phyloP scores from a whole-genome alignment of 2,113 vertebrate genomes.

The Vidua chalybeata region DNA sequence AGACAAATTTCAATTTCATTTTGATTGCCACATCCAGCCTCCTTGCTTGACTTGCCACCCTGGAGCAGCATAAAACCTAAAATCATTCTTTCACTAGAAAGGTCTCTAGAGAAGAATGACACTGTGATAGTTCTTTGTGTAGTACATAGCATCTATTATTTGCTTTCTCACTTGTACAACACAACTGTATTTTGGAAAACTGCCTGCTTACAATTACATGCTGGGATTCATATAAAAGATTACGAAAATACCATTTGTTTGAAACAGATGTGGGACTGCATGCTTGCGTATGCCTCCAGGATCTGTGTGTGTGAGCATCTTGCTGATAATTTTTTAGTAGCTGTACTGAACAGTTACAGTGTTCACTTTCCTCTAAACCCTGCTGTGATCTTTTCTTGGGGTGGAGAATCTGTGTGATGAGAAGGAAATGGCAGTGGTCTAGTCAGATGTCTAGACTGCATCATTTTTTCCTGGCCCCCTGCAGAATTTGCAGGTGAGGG shows the following conservation, averaged over 20 bases:
- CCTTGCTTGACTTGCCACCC: background rate
- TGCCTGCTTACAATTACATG: background rate
- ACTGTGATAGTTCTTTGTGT: background rate
- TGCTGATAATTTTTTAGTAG: background rate
- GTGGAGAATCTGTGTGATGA: background rate
- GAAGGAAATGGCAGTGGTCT: slow-evolving; percentile 11
- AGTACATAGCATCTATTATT: background rate
- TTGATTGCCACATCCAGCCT: background rate
- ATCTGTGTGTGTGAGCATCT: background rate
- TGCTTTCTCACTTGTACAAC: background rate
- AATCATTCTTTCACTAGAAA: background rate
- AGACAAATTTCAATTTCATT: background rate
- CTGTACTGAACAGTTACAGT: background rate
- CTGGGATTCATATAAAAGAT: background rate
- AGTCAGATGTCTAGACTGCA: background rate
- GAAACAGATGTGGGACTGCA: background rate
- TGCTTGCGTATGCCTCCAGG: background rate
- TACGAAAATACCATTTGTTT: background rate
- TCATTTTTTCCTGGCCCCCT: slow-evolving; percentile 3
- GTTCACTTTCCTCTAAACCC: background rate
- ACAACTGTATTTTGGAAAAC: background rate
- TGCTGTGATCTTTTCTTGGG: background rate
- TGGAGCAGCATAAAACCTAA: background rate
- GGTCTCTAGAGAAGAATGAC: background rate
- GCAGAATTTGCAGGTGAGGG: background rate